Evolutionary conservation across 2,113 vertebrate genomes (phyloP).

Genomic region (Stictonetta naevosa): DNA sequence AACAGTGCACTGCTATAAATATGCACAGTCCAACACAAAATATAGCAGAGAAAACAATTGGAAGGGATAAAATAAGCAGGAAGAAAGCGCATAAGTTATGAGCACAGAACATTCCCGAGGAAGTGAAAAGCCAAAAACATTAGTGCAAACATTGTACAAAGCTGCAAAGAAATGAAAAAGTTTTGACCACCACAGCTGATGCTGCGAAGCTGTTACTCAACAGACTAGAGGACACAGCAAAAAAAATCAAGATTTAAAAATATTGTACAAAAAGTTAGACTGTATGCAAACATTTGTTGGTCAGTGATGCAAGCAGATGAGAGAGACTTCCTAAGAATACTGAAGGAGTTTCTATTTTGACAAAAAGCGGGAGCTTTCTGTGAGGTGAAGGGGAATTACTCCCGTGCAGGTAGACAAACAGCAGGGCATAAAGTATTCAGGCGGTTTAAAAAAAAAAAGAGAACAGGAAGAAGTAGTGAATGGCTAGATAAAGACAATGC

Average conservation of each 20-base stretch:
- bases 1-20: background rate
- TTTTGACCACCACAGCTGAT: background rate
- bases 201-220: background rate
- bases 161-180: background rate
- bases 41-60: background rate
- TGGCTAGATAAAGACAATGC: background rate
- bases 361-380: background rate
- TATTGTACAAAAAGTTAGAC: background rate
- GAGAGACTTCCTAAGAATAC: background rate
- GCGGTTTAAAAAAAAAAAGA: background rate
- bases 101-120: background rate
- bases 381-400: background rate
- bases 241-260: background rate
- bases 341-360: background rate
- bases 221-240: background rate
- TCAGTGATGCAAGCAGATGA: background rate
- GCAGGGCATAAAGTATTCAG: background rate
- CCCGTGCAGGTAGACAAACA: background rate
- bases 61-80: background rate
- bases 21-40: background rate
- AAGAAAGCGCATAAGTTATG: background rate
- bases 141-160: background rate
- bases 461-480: background rate
- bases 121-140: background rate
- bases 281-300: background rate